phyloP scores from a whole-genome alignment of 23 tunicate genomes.

The Styela clava region DNA sequence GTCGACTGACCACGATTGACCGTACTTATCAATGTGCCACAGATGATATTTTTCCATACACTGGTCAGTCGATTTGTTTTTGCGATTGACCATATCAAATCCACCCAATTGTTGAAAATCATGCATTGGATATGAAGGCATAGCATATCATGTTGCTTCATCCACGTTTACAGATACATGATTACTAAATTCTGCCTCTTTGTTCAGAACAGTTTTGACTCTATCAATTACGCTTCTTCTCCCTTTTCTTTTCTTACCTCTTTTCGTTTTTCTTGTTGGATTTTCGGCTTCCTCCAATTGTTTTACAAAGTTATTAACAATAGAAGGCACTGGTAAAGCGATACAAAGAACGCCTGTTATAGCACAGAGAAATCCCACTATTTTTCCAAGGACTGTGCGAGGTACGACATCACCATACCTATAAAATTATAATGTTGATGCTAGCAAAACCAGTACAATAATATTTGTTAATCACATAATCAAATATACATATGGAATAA shows the following conservation, averaged over 20 bases:
- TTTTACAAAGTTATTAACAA: conserved; percentile 26
- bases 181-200: conserved; percentile 1
- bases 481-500: no score
- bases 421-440: neutral
- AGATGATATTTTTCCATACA: no score
- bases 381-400: conserved; percentile 29
- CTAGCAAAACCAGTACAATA: no score
- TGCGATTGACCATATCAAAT: no score
- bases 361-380: conserved; percentile 33
- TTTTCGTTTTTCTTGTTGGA: conserved; percentile 7
- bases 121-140: no score
- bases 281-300: conserved; percentile 32
- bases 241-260: neutral
- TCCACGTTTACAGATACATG: conserved; percentile 10
- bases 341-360: conserved; percentile 31
- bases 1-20: no score
- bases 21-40: no score
- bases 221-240: neutral
- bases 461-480: no score
- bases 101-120: no score
- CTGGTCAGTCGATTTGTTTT: no score
- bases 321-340: conserved; percentile 29
- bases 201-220: conserved; percentile 5
- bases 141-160: conserved; percentile 1
- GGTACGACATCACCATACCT: conserved; percentile 31